Evolutionary conservation across 1,140 invertebrate species (phyloP).

Genomic region (Drosophila auraria): DNA sequence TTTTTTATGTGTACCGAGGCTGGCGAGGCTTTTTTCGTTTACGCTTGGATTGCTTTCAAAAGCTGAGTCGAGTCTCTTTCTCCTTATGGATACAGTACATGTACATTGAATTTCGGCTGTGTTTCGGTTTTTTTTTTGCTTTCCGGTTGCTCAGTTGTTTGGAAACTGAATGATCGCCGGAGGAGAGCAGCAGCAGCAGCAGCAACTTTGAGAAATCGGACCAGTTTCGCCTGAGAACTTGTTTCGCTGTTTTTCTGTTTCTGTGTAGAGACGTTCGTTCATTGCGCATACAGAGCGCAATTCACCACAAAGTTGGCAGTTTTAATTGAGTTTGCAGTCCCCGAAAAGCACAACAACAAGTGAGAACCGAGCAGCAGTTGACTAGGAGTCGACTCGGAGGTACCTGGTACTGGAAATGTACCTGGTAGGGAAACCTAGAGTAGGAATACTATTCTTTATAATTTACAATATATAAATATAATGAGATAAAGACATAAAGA

Average conservation of each 20-base stretch:
- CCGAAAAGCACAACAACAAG: slow-evolving; percentile 25
- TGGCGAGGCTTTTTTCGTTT: slow-evolving; percentile 12
- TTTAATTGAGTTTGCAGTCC: slow-evolving; percentile 71
- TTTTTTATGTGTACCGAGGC: slow-evolving; percentile 5
- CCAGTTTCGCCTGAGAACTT: slow-evolving; percentile 75
- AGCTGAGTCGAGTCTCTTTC: slow-evolving; percentile 2
- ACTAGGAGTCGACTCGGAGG: not conserved
- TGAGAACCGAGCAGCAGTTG: not conserved
- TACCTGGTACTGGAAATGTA: not conserved
- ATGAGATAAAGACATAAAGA: too few species aligned
- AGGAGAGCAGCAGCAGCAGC: slow-evolving; percentile 23
- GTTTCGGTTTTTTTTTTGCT: slow-evolving; percentile 25
- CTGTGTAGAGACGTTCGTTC: slow-evolving; percentile 17
- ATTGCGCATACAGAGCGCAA: slow-evolving; percentile 42
- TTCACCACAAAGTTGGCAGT: slow-evolving; percentile 38
- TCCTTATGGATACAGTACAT: slow-evolving; percentile 19
- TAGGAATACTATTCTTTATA: too few species aligned
- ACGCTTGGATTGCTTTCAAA: slow-evolving; percentile 27
- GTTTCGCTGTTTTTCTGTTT: slow-evolving; percentile 47
- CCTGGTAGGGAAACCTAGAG: not conserved
- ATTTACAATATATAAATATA: not conserved
- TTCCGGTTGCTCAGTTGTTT: slow-evolving; percentile 26
- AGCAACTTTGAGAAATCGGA: slow-evolving; percentile 62
- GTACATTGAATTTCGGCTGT: slow-evolving; percentile 54
- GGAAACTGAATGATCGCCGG: slow-evolving; percentile 47